Evolutionary conservation across 1,140 invertebrate genomes (phyloP).

Genomic region (Trachymyrmex septentrionalis): DNA sequence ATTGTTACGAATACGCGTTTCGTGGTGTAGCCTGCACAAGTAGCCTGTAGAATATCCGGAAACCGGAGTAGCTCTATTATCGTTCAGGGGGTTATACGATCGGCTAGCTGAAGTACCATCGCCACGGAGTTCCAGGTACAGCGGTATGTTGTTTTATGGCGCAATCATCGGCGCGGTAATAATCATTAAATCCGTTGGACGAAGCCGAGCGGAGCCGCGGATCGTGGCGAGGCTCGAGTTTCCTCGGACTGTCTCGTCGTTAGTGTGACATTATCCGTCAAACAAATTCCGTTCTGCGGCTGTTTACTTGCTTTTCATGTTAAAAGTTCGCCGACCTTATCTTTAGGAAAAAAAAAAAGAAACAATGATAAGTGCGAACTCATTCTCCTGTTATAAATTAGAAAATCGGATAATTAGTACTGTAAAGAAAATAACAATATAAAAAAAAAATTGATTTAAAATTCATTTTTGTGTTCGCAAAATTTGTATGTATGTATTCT

Average conservation of each 20-base stretch:
- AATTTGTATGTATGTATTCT: neutral
- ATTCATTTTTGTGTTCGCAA: neutral
- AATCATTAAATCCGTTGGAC: slow-evolving; percentile 77
- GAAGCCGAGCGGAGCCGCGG: slow-evolving; percentile 42
- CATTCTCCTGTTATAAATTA: neutral
- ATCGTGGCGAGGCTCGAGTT: slow-evolving; percentile 19
- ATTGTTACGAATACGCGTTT: slow-evolving; percentile 44
- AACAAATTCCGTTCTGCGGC: slow-evolving; percentile 29
- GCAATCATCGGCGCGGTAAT: slow-evolving; percentile 78
- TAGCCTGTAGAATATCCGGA: slow-evolving; percentile 68
- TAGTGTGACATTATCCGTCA: slow-evolving; percentile 43
- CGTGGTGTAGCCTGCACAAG: slow-evolving; percentile 29
- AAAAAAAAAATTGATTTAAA: neutral
- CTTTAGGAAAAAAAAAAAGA: neutral
- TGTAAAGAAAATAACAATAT: neutral
- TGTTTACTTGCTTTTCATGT: slow-evolving; percentile 23
- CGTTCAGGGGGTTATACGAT: slow-evolving; percentile 58
- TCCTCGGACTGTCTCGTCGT: slow-evolving; percentile 46
- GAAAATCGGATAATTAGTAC: neutral
- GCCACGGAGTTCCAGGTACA: slow-evolving; percentile 74
- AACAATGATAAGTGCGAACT: neutral
- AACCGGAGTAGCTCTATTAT: slow-evolving; percentile 72
- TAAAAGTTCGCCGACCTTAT: neutral
- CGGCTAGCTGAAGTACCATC: slow-evolving; percentile 69
- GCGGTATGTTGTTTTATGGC: slow-evolving; percentile 79